Percentiles rank a stretch among this genome's conserved stretches.
Conservation (phyloP, 2,797 vertebrate species). For the Erethizon dorsatum region DNA sequence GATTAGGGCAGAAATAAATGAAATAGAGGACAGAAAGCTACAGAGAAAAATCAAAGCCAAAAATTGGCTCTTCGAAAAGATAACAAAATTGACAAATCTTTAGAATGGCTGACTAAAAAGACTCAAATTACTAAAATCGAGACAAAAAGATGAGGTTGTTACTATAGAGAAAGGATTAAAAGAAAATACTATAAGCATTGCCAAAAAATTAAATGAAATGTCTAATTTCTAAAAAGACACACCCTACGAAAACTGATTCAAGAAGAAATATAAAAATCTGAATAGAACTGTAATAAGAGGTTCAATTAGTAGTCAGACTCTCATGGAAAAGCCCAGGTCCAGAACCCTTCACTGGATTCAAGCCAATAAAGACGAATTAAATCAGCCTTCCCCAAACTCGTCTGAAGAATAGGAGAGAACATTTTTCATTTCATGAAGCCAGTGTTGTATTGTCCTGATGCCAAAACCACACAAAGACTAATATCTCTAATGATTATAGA, state of each 20-base stretch:
- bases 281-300: background rate
- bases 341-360: background rate
- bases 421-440: background rate
- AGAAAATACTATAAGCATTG: background rate
- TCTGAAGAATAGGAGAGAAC: background rate
- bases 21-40: background rate
- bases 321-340: background rate
- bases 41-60: background rate
- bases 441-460: background rate
- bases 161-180: background rate
- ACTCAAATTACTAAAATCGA: background rate
- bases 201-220: background rate
- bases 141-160: background rate
- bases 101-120: background rate
- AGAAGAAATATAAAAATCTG: background rate
- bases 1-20: background rate
- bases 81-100: background rate
- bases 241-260: background rate
- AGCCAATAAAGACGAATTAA: too few relatives aligned
- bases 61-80: background rate
- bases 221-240: background rate
- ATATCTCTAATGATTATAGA: background rate
- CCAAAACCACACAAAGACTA: background rate
- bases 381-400: background rate
- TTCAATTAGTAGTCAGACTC: background rate